phyloP scores from a whole-genome alignment of 2,888 invertebrate species.

The Macrophya annulata region DNA sequence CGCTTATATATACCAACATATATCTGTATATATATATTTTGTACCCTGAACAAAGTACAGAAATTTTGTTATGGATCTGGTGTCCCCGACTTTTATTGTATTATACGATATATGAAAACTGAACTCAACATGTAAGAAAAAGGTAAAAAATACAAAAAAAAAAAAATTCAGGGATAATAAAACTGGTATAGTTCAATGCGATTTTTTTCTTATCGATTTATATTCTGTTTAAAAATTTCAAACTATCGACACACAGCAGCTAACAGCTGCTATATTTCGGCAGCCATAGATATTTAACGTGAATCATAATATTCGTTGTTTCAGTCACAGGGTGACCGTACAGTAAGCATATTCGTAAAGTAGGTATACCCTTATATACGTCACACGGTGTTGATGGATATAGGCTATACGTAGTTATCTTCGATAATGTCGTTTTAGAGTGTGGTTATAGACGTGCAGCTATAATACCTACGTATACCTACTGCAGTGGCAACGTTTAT shows the following conservation, averaged over 20 bases:
- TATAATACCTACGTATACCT: background rate
- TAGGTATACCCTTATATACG: constrained; percentile 4
- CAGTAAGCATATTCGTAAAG: background rate
- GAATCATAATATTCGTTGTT: constrained; percentile 7
- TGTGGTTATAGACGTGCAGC: too few relatives aligned
- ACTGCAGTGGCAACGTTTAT: background rate
- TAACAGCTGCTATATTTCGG: background rate
- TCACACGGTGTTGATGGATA: background rate
- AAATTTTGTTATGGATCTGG: background rate
- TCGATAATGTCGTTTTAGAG: background rate
- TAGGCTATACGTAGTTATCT: constrained; percentile 10
- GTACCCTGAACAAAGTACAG: background rate
- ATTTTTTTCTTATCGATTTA: background rate
- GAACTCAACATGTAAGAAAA: background rate
- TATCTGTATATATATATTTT: background rate
- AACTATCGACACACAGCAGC: background rate
- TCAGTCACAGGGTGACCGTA: background rate
- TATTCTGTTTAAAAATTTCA: background rate
- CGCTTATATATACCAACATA: background rate
- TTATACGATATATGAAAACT: background rate
- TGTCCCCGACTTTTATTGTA: background rate
- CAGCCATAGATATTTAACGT: constrained; percentile 23
- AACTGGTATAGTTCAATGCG: too few relatives aligned
- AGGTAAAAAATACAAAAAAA: too few relatives aligned
- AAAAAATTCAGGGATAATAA: too few relatives aligned